A percentile compares a stretch with the other conserved stretches of the same genome.
phyloP scores from a whole-genome alignment of 2,888 invertebrate species.

The Eupithecia subfuscata region DNA sequence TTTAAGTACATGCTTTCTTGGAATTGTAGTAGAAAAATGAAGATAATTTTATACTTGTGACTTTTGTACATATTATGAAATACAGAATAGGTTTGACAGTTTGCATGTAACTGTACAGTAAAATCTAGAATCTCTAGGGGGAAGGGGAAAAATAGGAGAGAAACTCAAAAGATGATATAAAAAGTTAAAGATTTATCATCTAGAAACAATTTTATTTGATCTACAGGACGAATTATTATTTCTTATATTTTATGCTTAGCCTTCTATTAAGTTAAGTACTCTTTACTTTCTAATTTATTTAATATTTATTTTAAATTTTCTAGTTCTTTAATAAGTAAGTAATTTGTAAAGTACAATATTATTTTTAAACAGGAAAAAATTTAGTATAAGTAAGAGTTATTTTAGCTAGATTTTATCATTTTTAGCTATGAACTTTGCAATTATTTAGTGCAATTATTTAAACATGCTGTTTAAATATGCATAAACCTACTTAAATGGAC shows the following conservation, averaged over 20 bases:
- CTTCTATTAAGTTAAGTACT: slow-evolving; percentile 36
- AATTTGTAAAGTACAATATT: slow-evolving; percentile 44
- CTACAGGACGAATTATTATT: background rate
- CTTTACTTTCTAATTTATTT: slow-evolving; percentile 41
- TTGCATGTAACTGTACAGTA: background rate
- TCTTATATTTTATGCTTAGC: slow-evolving; percentile 17
- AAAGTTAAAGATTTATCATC: background rate
- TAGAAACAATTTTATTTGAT: background rate
- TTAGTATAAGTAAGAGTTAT: slow-evolving; percentile 21
- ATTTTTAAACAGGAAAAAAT: slow-evolving; percentile 22
- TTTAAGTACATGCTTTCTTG: background rate
- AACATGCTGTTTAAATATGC: slow-evolving; percentile 3
- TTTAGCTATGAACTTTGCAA: slow-evolving; percentile 33
- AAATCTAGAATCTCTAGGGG: background rate
- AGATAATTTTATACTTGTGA: background rate
- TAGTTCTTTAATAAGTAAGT: slow-evolving; percentile 21
- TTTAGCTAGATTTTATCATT: slow-evolving; percentile 10
- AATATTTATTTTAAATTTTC: slow-evolving; percentile 42
- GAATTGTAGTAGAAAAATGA: background rate
- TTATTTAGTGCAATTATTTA: slow-evolving; percentile 37
- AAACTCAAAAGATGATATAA: background rate
- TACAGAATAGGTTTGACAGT: background rate
- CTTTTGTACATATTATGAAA: background rate
- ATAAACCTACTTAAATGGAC: background rate
- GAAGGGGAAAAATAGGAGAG: background rate